A percentile compares a stretch with the other conserved stretches of the same genome.
Evolutionary conservation across 1,140 invertebrate genomes (phyloP).

Genomic region (Branchinecta lynchi): DNA sequence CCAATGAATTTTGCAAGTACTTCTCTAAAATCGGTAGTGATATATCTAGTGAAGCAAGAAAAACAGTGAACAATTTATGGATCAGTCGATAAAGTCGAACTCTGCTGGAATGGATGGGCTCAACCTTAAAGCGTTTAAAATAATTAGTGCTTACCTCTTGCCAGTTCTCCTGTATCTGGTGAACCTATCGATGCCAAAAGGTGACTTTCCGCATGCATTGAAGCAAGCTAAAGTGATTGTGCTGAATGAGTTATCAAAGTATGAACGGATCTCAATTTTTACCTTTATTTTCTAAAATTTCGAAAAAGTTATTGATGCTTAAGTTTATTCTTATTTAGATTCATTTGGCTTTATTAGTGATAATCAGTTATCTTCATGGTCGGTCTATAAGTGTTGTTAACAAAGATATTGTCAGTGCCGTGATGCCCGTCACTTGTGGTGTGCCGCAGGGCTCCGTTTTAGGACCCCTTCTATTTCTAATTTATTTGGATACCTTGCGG

Average conservation of each 20-base stretch:
- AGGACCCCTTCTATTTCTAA: conserved; percentile 5
- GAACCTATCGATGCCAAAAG: no score
- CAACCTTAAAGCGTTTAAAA: no score
- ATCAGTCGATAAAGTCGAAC: no score
- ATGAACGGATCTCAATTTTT: not conserved
- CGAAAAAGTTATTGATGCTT: conserved; percentile 1
- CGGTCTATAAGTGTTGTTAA: conserved; percentile 6
- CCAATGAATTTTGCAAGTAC: no score
- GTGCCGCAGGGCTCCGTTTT: conserved; percentile 4
- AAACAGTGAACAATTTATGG: no score
- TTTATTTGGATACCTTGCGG: not conserved
- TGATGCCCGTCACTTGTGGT: conserved; percentile 1
- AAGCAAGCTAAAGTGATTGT: conserved; percentile 10
- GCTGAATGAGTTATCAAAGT: conserved; percentile 2
- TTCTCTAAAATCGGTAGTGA: no score
- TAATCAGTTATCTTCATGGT: conserved; percentile 10
- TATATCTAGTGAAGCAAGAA: no score
- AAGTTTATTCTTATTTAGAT: no score
- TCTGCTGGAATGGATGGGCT: no score
- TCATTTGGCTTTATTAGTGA: conserved; percentile 5
- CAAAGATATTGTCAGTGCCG: conserved; percentile 1
- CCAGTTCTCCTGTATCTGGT: no score
- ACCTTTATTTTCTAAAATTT: not conserved
- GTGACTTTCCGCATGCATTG: no score
- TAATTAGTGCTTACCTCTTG: no score